Evolutionary conservation across 2,888 invertebrate species (phyloP), one percentile per base, ranked within the genome.

Genomic region (Limnephilus lunatus): DNA sequence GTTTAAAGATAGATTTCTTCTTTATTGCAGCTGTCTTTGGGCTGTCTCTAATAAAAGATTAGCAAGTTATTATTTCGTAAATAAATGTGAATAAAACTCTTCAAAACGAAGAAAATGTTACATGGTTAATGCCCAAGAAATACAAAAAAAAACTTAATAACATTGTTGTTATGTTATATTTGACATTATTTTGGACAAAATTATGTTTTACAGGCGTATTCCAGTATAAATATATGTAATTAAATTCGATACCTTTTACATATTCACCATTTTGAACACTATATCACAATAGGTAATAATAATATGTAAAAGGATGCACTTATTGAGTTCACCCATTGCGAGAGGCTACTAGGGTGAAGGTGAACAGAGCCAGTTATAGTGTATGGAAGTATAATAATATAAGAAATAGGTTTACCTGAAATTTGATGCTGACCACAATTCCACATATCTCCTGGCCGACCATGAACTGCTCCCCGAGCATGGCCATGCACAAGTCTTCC

Each of bases 371-470:
- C 53, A 53, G 53, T 53, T 19, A 53, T 39, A 39, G 39, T 39
- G 15, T 53, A 53, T 5, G 19, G 7, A 15, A 53, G 5, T 15
- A 53, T 48, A 48, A 15, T 48, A 48, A 48, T 53, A 53, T 19
- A 53, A 15, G 68, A 68, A n/a, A 68, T 25, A 25, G 68, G 25
- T 68, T 68, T 68, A 98, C 98, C 97, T 98, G 99, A 96, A 98
- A 98, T 94, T 99, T 97, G 94, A 99, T 98, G 91, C 99, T 99
- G 94, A 99, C 98, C 93, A 99, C 99, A 93, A 99, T 98, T 30
- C 99, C 99, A 96, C 99, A 99, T 94, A 99, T 98, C 96, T 99
- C 99, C 94, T 99, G 98, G 31, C 99, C 99, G 82, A 99, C 99
- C 97, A 99, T 98, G 96, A 99, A 99, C 96, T 99, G 99, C 95